phyloP scores from a whole-genome alignment of 1,140 invertebrate genomes.

The Holotrichia oblita region DNA sequence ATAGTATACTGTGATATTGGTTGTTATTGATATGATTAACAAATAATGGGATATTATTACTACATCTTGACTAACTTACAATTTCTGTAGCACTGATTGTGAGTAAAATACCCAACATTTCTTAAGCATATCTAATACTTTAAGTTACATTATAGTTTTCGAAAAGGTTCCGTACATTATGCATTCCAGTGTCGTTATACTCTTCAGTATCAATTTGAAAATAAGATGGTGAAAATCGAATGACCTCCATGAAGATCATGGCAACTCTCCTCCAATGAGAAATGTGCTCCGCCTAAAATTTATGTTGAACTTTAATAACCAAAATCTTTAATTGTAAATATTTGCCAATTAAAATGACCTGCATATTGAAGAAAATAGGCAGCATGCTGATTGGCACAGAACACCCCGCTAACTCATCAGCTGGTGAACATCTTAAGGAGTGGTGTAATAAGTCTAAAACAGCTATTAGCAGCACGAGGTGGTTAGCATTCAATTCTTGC shows the following conservation, averaged over 20 bases:
- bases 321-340: neutral
- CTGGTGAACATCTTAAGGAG: too few species aligned
- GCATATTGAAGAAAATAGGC: too few species aligned
- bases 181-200: too few species aligned
- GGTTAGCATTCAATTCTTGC: conserved; percentile 60
- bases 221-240: conserved; percentile 51
- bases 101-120: too few species aligned
- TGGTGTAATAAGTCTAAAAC: conserved; percentile 61
- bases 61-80: neutral
- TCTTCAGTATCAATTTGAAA: too few species aligned
- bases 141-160: neutral
- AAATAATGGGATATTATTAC: neutral
- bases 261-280: too few species aligned
- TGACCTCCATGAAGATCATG: conserved; percentile 57
- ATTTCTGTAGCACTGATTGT: neutral
- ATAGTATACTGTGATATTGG: too few species aligned
- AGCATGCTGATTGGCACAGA: too few species aligned
- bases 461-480: conserved; percentile 58
- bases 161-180: neutral
- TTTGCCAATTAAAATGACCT: conserved; percentile 53
- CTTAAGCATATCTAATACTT: neutral
- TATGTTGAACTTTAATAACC: neutral
- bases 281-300: conserved; percentile 52
- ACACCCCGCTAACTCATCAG: too few species aligned
- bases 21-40: neutral